phyloP scores from a whole-genome alignment of 2,797 vertebrate genomes.

The Falco columbarius region DNA sequence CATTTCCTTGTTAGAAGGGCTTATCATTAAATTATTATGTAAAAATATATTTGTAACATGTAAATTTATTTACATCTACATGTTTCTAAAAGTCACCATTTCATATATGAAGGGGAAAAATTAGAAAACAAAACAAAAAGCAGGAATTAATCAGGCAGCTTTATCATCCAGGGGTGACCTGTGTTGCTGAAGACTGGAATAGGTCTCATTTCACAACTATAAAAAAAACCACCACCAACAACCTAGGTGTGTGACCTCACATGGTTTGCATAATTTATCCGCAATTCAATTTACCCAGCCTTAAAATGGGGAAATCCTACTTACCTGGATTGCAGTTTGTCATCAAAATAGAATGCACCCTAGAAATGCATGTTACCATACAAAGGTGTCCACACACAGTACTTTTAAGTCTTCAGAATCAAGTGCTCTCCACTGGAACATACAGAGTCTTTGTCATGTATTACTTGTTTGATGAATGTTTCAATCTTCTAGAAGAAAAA shows the following conservation, averaged over 20 bases:
- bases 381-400: neutral
- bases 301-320: constrained; percentile 18
- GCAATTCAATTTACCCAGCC: neutral
- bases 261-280: neutral
- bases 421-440: neutral
- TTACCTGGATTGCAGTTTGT: constrained; percentile 51
- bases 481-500: constrained; percentile 43
- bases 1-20: neutral
- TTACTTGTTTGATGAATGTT: constrained; percentile 3
- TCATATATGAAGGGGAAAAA: neutral
- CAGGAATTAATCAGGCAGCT: neutral
- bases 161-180: neutral
- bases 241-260: neutral
- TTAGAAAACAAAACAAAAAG: neutral
- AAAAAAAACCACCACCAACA: neutral
- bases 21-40: neutral
- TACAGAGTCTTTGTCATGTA: neutral
- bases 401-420: constrained; percentile 15
- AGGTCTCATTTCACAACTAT: neutral
- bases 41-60: neutral
- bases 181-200: neutral
- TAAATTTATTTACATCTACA: neutral
- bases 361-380: neutral
- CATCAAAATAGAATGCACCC: neutral
- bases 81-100: neutral